phyloP scores from a whole-genome alignment of 2,113 vertebrate species.

The Anser cygnoides region DNA sequence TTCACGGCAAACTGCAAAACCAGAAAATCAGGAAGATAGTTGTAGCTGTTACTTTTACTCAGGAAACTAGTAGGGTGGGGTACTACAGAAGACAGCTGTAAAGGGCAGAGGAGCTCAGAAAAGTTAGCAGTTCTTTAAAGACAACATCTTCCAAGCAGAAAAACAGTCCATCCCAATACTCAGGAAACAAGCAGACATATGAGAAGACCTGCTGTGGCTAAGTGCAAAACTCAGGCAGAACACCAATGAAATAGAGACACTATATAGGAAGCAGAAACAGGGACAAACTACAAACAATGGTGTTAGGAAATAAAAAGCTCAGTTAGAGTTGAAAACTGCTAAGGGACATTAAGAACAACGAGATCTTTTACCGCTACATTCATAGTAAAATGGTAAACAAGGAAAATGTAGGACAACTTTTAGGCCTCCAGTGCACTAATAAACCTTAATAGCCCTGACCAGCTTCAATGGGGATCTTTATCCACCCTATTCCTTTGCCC shows the following conservation, averaged over 20 bases:
- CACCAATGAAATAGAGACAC: neutral
- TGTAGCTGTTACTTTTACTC: neutral
- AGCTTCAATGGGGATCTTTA: neutral
- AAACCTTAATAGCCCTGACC: neutral
- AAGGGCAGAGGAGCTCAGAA: neutral
- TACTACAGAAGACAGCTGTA: neutral
- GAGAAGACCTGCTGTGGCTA: neutral
- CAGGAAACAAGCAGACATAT: neutral
- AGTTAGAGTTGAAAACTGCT: neutral
- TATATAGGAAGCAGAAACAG: neutral
- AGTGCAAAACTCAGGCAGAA: neutral
- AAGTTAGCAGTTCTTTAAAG: neutral
- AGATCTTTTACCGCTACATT: neutral
- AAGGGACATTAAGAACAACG: neutral
- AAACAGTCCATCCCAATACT: neutral
- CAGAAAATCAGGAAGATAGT: neutral
- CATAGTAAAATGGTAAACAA: neutral
- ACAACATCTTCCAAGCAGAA: fast-evolving
- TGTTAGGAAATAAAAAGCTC: neutral
- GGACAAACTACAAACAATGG: neutral
- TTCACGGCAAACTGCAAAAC: neutral
- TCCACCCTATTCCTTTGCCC: neutral
- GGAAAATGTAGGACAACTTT: neutral
- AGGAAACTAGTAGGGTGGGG: neutral
- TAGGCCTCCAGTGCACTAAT: neutral